A percentile compares a stretch with the other conserved stretches of the same genome.
Conservation (phyloP, 2,888 invertebrate genomes). For the Drosophila barbarae region DNA sequence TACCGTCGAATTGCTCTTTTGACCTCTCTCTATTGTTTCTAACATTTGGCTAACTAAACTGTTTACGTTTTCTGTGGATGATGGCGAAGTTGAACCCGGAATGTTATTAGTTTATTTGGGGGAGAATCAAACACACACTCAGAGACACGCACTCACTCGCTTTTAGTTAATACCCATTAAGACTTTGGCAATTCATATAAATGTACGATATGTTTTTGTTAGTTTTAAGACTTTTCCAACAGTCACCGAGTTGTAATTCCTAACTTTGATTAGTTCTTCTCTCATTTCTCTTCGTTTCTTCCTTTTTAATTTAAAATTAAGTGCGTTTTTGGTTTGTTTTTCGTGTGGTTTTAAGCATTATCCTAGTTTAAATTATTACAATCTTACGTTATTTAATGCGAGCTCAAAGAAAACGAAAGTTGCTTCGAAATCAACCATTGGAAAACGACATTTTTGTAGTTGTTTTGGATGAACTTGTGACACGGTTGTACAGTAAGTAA, state of each 20-base stretch:
- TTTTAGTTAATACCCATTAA: constrained; percentile 63
- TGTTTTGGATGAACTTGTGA: constrained; percentile 1
- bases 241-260: constrained; percentile 68
- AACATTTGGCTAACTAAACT: constrained; percentile 66
- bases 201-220: constrained; percentile 79
- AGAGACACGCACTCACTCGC: constrained; percentile 30
- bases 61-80: constrained; percentile 42
- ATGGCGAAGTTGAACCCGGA: constrained; percentile 62
- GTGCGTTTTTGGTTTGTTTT: constrained; percentile 42
- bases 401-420: constrained; percentile 20
- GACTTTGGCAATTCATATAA: constrained; percentile 78
- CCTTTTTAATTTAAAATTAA: constrained; percentile 30
- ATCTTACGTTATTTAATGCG: constrained; percentile 15
- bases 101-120: constrained; percentile 60
- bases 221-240: constrained; percentile 77
- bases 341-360: constrained; percentile 16
- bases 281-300: not conserved
- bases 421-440: constrained; percentile 7
- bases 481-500: constrained; percentile 6
- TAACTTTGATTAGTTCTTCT: constrained; percentile 49
- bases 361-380: constrained; percentile 26
- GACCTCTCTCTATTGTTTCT: constrained; percentile 51
- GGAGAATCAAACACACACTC: constrained; percentile 37
- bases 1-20: constrained; percentile 31
- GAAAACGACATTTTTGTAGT: constrained; percentile 13